phyloP scores from a whole-genome alignment of 2,888 invertebrate species.

The Gasteruption jaculator region DNA sequence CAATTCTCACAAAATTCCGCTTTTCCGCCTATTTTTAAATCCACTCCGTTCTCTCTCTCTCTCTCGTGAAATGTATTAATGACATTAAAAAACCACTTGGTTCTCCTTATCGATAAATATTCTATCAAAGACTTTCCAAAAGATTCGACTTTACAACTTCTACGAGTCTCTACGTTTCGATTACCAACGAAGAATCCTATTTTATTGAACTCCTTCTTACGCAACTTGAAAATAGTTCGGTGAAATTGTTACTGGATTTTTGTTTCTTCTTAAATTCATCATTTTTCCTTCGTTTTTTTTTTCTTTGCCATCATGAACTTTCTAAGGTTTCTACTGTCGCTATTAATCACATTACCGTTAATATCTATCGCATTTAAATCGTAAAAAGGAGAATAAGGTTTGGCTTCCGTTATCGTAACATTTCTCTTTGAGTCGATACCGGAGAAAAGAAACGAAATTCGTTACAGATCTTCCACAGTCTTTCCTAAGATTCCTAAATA shows the following conservation, averaged over 20 bases:
- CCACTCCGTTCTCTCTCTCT: too few relatives aligned
- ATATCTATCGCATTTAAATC: conserved; percentile 27
- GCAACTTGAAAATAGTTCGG: conserved; percentile 25
- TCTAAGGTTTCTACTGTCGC: too few relatives aligned
- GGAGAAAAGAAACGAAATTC: conserved; percentile 32
- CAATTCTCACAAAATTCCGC: too few relatives aligned
- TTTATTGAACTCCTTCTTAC: conserved; percentile 22
- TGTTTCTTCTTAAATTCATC: conserved; percentile 25
- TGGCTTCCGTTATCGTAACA: not conserved
- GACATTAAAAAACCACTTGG: too few relatives aligned
- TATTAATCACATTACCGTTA: conserved; percentile 25
- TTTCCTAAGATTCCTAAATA: conserved; percentile 23
- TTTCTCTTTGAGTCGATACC: conserved; percentile 11
- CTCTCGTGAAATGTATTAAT: too few relatives aligned
- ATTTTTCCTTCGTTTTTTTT: conserved; percentile 24
- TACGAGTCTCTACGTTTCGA: conserved; percentile 28
- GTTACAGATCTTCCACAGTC: conserved; percentile 43
- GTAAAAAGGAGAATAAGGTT: conserved; percentile 23
- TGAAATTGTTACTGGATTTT: conserved; percentile 28
- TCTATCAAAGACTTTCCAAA: too few relatives aligned
- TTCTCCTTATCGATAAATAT: too few relatives aligned
- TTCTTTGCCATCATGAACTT: conserved; percentile 27
- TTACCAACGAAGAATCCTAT: conserved; percentile 29
- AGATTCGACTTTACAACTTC: conserved; percentile 27
- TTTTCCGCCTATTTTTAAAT: too few relatives aligned